phyloP scores from a whole-genome alignment of 2,888 invertebrate genomes.

The Drosophila anomalata region DNA sequence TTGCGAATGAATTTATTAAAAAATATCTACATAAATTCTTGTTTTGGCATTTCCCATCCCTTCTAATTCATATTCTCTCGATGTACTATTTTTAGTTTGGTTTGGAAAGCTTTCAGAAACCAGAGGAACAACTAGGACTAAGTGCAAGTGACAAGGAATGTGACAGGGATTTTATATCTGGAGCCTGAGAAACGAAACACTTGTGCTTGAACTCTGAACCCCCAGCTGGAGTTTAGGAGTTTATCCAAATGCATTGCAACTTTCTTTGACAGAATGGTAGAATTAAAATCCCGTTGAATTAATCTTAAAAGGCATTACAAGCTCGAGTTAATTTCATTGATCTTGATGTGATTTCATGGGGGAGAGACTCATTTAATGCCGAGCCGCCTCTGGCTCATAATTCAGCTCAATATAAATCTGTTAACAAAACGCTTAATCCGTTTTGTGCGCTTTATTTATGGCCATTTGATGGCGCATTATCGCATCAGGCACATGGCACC shows the following conservation, averaged over 20 bases:
- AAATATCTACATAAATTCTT: constrained; percentile 44
- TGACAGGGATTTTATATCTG: constrained; percentile 22
- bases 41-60: constrained; percentile 33
- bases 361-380: constrained; percentile 34
- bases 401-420: constrained; percentile 76
- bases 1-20: constrained; percentile 34
- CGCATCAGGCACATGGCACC: constrained; percentile 73
- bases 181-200: constrained; percentile 4
- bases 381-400: constrained; percentile 56
- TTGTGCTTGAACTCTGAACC: neutral
- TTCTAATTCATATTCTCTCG: constrained; percentile 41
- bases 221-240: neutral
- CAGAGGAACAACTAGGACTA: constrained; percentile 2
- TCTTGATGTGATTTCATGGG: constrained; percentile 3
- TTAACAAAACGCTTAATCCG: constrained; percentile 78
- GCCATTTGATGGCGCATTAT: constrained; percentile 76
- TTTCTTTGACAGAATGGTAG: neutral
- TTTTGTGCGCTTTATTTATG: constrained; percentile 76
- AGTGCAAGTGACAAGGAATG: constrained; percentile 18
- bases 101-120: constrained; percentile 17
- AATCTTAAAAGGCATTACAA: neutral
- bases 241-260: neutral
- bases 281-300: neutral
- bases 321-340: constrained; percentile 27
- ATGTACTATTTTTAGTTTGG: constrained; percentile 1